Percentiles rank a stretch among this genome's conserved stretches.
Evolutionary conservation across 2,797 vertebrate genomes (phyloP).

Genomic region (Epinephelus coioides): DNA sequence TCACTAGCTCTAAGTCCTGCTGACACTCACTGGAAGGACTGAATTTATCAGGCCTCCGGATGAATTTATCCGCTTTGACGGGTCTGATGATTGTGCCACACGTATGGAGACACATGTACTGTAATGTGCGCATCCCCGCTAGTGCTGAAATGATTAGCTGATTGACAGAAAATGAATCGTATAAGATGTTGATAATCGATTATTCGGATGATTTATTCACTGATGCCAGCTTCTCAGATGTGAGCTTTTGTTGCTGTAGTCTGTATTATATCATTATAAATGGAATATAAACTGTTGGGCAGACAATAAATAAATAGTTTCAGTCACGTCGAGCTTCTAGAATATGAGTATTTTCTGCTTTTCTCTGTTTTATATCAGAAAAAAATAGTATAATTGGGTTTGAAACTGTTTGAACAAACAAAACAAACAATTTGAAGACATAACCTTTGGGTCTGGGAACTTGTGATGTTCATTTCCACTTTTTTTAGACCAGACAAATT

Average conservation of each 20-base stretch:
- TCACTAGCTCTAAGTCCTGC: conserved; percentile 34
- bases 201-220: not conserved
- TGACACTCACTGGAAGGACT: conserved; percentile 39
- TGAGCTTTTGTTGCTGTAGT: not conserved
- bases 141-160: not conserved
- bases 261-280: not conserved
- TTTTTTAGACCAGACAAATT: not conserved
- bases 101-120: not conserved
- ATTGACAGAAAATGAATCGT: not conserved
- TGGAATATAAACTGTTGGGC: not conserved
- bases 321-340: too few species aligned
- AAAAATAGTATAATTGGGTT: too few species aligned
- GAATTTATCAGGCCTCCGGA: conserved; percentile 17
- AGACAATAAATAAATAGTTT: too few species aligned
- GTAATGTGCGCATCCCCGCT: not conserved
- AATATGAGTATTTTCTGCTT: too few species aligned
- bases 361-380: too few species aligned
- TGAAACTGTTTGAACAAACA: not conserved
- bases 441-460: not conserved
- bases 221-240: not conserved
- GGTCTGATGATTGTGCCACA: conserved; percentile 13
- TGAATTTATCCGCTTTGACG: conserved; percentile 40
- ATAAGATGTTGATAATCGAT: not conserved
- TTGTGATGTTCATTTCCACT: not conserved
- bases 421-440: not conserved